Base-by-base conservation (phyloP, 2,797 vertebrate species). In the Parotocinclus haroldoi region DNA sequence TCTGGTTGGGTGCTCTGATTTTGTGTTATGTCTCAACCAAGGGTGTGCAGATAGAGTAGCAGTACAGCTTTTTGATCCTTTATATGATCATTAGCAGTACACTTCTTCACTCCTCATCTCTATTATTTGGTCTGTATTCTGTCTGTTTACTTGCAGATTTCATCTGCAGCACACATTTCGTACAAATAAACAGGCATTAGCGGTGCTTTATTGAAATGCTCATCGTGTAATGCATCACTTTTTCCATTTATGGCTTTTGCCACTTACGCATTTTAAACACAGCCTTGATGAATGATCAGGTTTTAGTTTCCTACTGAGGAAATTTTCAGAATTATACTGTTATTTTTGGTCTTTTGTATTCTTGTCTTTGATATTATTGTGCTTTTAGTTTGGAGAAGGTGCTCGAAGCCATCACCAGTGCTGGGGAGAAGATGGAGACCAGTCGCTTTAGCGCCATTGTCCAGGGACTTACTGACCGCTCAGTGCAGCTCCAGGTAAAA, bases 401-500 rank as follows among this genome's bases (percentile, higher is more conserved):
- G 81, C 90, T 99, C 79, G 95, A 97, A 87, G 96, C 95, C 75
- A 83, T 99, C 84, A 95, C 95, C 65, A 85, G 87, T 73, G 92
- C 92, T 68, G 95, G 92, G 70, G 95, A 98, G 82, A 91, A 92
- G 83, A 89, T 80, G 76, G 87, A 83, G 62, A 84, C 85, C 36
- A 91, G 90, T 66, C 91, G 96, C 80, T 99, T 98, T 84, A 89
- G 87, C 80, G 90, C 92, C 68, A 93, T 99, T 81, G 95, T 97
- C 53, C 90, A 93, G 87, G 96, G 96, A 71, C 95, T 99, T 44
- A 82, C 79, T 66, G 91, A 95, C 77, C 93, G 88, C 75, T 96
- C 94, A 0, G 90, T 95, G 79, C 95, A 96, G 72, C 85, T 99
- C 75, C 95, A 98, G 85, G 96, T 99, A 87, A 86, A 91, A 81